Base-by-base conservation (phyloP, 2,113 vertebrate species). In the Axis porcinus region DNA sequence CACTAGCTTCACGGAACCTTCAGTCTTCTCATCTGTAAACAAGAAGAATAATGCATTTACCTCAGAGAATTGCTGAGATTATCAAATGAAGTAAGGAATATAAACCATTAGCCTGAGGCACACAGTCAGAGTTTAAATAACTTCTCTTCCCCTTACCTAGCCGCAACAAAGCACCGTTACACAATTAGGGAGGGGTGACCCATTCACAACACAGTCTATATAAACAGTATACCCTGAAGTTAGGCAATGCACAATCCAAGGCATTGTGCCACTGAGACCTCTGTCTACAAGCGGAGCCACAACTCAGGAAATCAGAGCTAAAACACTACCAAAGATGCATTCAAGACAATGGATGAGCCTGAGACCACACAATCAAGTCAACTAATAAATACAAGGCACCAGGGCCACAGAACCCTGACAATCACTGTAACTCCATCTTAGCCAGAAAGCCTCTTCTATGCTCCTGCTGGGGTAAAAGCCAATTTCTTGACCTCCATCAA, bases 71-170 rank as follows among this genome's bases (percentile, higher is more conserved):
- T 87, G 74, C 8, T 92, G 21, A 45, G 54, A 64, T 28, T 81
- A 64, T 28, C 55, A 91, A 89, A 79, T 47, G n/a, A 94, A 92
- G 55, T 96, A n/a, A 67, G 93, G 27, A 97, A 90, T 87, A 85
- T 23, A 94, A 92, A 50, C 50, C 36, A 89, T 50, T 78, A 58
- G 45, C 50, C 55, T 81, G 62, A 54, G 43, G 87, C 47, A 94
- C n/a, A 57, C 33, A 70, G 74, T 82, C 81, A 85, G 47, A 87
- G 58, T 85, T 96, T 97, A 95, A 85, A 96, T 89, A 97, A 87
- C 43, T 82, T 87, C 52, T 36, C 25, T 95, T 96, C 67, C 12
- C n/a, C 60, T 97, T 64, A 92, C 70, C 45, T 15, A 94, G 47
- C 50, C 47, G 93, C 83, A 89, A 62, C 33, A 45, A 70, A 89